phyloP scores from a whole-genome alignment of 2,113 vertebrate species.

The Noturus placidus region DNA sequence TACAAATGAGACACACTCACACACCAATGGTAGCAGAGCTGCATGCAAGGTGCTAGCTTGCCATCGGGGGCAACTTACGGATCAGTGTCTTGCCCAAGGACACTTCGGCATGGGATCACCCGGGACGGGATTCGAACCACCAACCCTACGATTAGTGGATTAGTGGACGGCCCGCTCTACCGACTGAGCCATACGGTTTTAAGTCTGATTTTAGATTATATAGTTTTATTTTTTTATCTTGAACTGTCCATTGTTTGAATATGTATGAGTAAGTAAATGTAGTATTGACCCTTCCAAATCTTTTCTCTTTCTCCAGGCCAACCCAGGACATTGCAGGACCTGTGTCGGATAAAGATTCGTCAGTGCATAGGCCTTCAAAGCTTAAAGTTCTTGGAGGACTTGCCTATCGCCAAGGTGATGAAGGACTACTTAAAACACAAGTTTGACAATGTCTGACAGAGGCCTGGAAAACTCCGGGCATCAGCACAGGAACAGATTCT shows the following conservation, averaged over 20 bases:
- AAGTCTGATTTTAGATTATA: not conserved
- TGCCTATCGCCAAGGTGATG: conserved; percentile 97
- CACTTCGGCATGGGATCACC: no score
- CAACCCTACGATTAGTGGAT: no score
- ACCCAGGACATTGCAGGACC: conserved; percentile 92
- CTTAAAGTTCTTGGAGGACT: conserved; percentile 91
- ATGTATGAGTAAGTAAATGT: no score
- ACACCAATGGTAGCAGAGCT: no score
- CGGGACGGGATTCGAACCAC: no score
- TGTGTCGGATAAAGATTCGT: conserved; percentile 97
- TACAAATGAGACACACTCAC: no score
- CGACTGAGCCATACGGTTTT: no score
- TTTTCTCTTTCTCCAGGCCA: conserved; percentile 79
- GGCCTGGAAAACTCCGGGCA: not conserved
- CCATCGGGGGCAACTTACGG: no score
- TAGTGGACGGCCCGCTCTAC: no score
- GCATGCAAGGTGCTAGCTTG: no score
- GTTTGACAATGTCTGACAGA: conserved; percentile 89
- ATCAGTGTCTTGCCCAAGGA: no score
- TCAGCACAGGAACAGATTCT: conserved; percentile 30
- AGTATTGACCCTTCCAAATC: conserved; percentile 12
- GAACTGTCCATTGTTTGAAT: not conserved
- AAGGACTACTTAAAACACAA: conserved; percentile 99
- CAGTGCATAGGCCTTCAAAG: conserved; percentile 97
- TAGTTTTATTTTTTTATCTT: not conserved